Percentiles rank a stretch among this genome's conserved stretches.
phyloP scores from a whole-genome alignment of 2,113 vertebrate genomes.

The Psammodynastes pulverulentus region DNA sequence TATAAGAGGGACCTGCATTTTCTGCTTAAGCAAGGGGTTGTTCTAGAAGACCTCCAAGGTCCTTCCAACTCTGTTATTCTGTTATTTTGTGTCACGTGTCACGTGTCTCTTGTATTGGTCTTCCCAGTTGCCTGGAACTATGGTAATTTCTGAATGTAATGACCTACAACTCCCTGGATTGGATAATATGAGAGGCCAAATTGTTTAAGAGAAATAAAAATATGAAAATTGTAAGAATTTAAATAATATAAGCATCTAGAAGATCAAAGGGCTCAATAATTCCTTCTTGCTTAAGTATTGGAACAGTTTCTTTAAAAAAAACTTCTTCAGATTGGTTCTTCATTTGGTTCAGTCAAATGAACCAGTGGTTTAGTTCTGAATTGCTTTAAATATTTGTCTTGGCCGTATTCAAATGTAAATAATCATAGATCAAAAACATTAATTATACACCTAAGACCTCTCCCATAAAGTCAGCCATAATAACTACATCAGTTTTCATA shows the following conservation, averaged over 20 bases:
- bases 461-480: not conserved
- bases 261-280: not conserved
- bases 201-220: not conserved
- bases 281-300: not conserved
- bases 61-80: not conserved
- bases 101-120: not conserved
- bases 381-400: not conserved
- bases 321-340: too few species aligned
- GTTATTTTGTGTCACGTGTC: not conserved
- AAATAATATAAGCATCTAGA: not conserved
- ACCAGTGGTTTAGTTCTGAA: too few species aligned
- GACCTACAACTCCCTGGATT: not conserved
- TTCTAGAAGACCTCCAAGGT: not conserved
- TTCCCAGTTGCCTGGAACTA: not conserved
- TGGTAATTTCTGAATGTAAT: not conserved
- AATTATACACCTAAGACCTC: not conserved
- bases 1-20: not conserved
- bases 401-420: not conserved
- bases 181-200: not conserved
- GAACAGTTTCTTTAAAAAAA: too few species aligned
- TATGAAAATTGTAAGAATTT: not conserved
- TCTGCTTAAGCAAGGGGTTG: not conserved
- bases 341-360: too few species aligned
- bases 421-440: not conserved
- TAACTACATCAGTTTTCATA: not conserved